A percentile compares a stretch with the other conserved stretches of the same genome.
Conservation (phyloP, 2,888 invertebrate genomes). For the Melanostoma scalare region DNA sequence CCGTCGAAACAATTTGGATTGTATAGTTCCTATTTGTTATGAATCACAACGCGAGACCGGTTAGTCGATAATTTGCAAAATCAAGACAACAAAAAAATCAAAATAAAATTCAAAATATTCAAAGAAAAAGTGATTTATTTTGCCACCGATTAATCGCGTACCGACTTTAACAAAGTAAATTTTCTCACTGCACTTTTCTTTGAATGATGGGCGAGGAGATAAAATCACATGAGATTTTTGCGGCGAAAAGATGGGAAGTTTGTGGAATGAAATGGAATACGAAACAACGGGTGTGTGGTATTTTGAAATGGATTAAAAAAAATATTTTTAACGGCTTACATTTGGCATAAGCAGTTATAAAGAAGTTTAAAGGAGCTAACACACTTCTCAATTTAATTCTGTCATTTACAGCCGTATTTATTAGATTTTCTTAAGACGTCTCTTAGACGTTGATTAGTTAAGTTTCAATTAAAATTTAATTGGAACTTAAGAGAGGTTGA, state of each 20-base stretch:
- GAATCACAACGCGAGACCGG: neutral
- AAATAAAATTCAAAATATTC: conserved; percentile 30
- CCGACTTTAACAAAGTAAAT: conserved; percentile 57
- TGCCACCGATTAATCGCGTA: conserved; percentile 30
- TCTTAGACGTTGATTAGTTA: no score
- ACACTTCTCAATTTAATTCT: no score
- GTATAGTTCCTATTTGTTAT: neutral
- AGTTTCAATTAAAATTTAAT: no score
- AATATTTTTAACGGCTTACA: neutral
- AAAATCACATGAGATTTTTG: conserved; percentile 52
- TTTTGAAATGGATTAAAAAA: neutral
- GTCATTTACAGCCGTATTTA: no score
- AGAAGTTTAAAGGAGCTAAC: no score
- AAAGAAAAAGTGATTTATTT: conserved; percentile 15
- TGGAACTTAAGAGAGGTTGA: no score
- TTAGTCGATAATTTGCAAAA: conserved; percentile 20
- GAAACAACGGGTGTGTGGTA: conserved; percentile 11
- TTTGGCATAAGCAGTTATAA: no score
- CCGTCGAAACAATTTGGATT: neutral
- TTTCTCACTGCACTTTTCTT: conserved; percentile 66
- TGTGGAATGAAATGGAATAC: conserved; percentile 24
- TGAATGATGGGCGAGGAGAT: conserved; percentile 47
- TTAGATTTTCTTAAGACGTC: no score
- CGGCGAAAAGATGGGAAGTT: conserved; percentile 33
- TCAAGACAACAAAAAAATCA: conserved; percentile 43